phyloP scores from a whole-genome alignment of 2,797 vertebrate species.

The Ptychobarbus kaznakovi region DNA sequence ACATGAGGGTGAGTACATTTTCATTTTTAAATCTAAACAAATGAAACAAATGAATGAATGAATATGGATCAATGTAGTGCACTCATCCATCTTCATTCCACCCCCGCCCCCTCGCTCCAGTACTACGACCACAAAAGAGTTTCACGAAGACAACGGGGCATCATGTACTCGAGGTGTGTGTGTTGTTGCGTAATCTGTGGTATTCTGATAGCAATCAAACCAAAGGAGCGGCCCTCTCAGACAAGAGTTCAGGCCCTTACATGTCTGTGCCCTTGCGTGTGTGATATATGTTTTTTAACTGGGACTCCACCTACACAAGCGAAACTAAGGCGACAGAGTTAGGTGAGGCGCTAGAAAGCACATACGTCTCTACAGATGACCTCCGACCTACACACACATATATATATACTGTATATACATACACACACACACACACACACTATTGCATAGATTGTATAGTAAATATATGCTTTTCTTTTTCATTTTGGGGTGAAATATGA shows the following conservation, averaged over 20 bases:
- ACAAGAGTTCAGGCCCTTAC: conserved; percentile 26
- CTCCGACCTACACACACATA: background rate
- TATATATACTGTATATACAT: no score
- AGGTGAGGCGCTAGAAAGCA: conserved; percentile 27
- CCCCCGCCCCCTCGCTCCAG: background rate
- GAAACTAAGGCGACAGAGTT: conserved; percentile 41
- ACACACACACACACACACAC: no score
- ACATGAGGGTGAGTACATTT: background rate
- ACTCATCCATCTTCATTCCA: background rate
- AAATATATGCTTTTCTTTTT: background rate
- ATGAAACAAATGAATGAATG: background rate
- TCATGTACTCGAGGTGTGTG: conserved; percentile 5
- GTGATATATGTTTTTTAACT: conserved; percentile 22
- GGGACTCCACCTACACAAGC: conserved; percentile 50
- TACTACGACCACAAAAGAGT: conserved; percentile 2
- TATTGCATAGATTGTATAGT: background rate
- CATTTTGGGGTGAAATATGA: conserved; percentile 3
- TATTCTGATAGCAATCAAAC: conserved; percentile 53
- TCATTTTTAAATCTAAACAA: background rate
- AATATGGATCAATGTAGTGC: background rate
- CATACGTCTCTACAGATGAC: conserved; percentile 7
- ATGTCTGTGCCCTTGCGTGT: conserved; percentile 41
- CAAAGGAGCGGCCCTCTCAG: conserved; percentile 25
- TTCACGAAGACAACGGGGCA: background rate
- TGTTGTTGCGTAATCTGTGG: conserved; percentile 9